Conservation (phyloP, 2,113 vertebrate species). For the Cettia cetti region DNA sequence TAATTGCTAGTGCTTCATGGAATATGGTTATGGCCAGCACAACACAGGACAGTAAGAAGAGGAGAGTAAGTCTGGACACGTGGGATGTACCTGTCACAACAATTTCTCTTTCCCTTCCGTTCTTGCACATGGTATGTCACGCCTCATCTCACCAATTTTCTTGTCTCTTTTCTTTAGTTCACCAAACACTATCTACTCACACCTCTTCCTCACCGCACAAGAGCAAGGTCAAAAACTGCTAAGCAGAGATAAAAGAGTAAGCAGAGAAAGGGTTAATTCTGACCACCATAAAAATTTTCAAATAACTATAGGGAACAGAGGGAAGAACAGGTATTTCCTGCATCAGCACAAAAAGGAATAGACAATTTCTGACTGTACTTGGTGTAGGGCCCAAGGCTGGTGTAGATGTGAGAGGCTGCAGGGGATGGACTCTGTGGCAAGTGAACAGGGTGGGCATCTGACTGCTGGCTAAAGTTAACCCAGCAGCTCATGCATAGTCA, state of each 20-base stretch:
- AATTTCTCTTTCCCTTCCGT: neutral
- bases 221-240: neutral
- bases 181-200: neutral
- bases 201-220: neutral
- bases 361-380: neutral
- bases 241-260: neutral
- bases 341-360: neutral
- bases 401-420: neutral
- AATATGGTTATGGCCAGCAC: neutral
- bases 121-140: neutral
- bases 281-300: neutral
- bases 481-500: neutral
- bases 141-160: neutral
- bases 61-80: neutral
- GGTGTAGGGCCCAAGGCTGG: neutral
- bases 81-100: rapidly evolving
- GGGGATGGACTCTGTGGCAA: neutral
- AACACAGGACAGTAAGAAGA: neutral
- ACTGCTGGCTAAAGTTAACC: neutral
- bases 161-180: neutral
- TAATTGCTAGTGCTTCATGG: neutral
- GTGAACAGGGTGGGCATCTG: neutral
- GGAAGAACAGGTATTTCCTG: neutral
- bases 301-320: neutral
- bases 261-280: neutral